Percentiles rank a stretch among this genome's conserved stretches.
Conservation (phyloP, 2,888 invertebrate genomes). For the Hybos culiciformis region DNA sequence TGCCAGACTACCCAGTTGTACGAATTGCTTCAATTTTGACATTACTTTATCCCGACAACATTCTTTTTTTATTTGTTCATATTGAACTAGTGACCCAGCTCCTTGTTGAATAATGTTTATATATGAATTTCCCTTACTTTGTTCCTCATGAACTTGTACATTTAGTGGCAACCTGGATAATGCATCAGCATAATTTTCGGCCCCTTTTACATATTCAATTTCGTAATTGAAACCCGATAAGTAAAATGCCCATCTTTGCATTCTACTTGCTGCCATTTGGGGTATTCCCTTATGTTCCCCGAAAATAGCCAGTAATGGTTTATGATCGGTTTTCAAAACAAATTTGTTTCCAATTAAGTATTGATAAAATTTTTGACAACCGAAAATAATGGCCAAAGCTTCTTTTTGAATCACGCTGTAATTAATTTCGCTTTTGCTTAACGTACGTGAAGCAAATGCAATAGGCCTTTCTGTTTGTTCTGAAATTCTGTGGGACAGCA, state of each 20-base stretch:
- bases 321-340: conserved; percentile 5
- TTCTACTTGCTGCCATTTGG: conserved; percentile 5
- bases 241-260: conserved; percentile 7
- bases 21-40: too few relatives aligned
- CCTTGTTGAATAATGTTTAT: too few relatives aligned
- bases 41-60: too few relatives aligned
- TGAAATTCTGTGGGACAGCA: neutral
- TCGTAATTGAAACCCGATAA: conserved; percentile 6
- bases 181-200: conserved; percentile 5
- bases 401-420: neutral
- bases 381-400: conserved; percentile 1
- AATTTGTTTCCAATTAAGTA: conserved; percentile 13
- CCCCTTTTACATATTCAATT: conserved; percentile 4
- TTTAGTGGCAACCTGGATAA: conserved; percentile 1
- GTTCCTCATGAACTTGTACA: too few relatives aligned
- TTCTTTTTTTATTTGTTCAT: too few relatives aligned
- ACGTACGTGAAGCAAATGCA: neutral
- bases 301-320: conserved; percentile 6
- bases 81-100: too few relatives aligned
- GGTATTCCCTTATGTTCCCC: conserved; percentile 5
- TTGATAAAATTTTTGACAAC: conserved; percentile 13
- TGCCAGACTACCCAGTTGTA: too few relatives aligned
- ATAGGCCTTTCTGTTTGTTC: neutral
- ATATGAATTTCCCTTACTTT: too few relatives aligned
- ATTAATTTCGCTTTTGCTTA: neutral